Evolutionary conservation across 2,888 invertebrate species (phyloP).

Genomic region (Nephrotoma flavescens): DNA sequence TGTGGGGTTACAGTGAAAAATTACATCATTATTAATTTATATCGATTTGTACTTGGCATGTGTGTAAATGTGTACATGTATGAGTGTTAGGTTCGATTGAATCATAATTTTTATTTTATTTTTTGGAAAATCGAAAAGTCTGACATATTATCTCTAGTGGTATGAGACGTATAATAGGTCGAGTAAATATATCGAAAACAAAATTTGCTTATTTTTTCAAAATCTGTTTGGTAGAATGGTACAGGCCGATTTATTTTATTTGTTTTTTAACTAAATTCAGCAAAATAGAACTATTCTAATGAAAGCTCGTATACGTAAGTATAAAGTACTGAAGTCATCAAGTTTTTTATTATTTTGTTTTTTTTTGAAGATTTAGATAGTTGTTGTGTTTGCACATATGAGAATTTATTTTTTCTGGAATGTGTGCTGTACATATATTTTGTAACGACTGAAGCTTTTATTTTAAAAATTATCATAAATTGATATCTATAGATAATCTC

Average conservation of each 20-base stretch:
- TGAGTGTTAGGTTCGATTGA: not conserved
- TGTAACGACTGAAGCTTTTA: not conserved
- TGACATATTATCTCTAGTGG: not conserved
- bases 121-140: not conserved
- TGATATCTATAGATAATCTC: not conserved
- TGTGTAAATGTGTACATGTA: not conserved
- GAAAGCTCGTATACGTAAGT: not conserved
- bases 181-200: not conserved
- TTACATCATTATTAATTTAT: not conserved
- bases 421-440: not conserved
- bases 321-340: not conserved
- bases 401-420: not conserved
- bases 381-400: not conserved
- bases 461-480: not conserved
- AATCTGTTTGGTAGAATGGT: not conserved
- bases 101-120: not conserved
- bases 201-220: not conserved
- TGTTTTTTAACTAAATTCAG: not conserved
- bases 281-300: not conserved
- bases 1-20: not conserved
- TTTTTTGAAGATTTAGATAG: not conserved
- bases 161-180: not conserved
- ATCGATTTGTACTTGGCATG: not conserved
- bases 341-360: not conserved
- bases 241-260: not conserved